Percentiles rank a stretch among this genome's conserved stretches.
Evolutionary conservation across 2,797 vertebrate genomes (phyloP).

Genomic region (Smutsia gigantea): DNA sequence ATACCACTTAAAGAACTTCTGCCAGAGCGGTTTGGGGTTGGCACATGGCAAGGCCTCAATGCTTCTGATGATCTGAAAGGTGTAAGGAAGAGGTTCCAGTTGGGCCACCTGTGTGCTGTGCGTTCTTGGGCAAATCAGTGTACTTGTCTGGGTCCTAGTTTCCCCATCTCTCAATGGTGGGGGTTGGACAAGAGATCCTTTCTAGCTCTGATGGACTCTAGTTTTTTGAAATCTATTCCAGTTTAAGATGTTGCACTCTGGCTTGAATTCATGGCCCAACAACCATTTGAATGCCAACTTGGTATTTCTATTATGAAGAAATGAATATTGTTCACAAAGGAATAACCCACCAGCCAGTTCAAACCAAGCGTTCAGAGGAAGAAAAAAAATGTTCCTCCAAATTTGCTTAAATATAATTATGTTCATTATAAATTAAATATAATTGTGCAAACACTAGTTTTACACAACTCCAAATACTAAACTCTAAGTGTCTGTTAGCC

Average conservation of each 20-base stretch:
- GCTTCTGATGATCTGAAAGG: neutral
- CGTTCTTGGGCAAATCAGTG: neutral
- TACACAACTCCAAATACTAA: neutral
- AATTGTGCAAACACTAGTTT: neutral
- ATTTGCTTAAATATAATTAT: neutral
- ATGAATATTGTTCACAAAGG: neutral
- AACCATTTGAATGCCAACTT: neutral
- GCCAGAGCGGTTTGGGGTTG: neutral
- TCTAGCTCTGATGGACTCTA: neutral
- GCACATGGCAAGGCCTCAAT: neutral
- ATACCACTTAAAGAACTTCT: neutral
- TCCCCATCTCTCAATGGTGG: neutral
- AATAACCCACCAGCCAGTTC: neutral
- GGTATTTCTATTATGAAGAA: conserved; percentile 28
- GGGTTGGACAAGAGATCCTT: neutral
- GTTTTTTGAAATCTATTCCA: neutral
- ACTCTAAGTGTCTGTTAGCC: neutral
- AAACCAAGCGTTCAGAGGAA: conserved; percentile 1
- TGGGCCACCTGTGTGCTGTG: neutral
- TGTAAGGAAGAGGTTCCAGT: neutral
- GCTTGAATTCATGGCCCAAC: neutral
- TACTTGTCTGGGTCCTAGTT: neutral
- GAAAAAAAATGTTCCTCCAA: neutral
- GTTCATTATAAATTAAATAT: neutral
- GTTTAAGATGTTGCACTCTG: neutral